Evolutionary conservation across 2,113 vertebrate species (phyloP), one percentile per base, ranked within the genome.

Genomic region (Nannobrachium achirus): DNA sequence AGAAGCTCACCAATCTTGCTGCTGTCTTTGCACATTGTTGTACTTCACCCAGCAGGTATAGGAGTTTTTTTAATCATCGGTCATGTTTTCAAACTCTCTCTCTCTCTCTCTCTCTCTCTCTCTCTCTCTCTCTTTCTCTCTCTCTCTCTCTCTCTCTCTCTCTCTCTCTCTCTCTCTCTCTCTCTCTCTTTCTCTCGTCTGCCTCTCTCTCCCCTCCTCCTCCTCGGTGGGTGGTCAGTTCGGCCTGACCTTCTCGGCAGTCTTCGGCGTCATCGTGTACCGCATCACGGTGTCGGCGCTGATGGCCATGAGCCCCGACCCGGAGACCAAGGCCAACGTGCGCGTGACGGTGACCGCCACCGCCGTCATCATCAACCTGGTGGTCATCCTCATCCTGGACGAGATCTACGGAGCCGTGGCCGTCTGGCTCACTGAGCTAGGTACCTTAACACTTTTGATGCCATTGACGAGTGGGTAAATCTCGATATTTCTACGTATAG

Each of bases 321-420:
- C 94, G 8, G 92, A 92, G 38, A 93, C 89, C 20, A 96, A 93
- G 75, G 90, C 96, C 74, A 99, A 97, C 0, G 93, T 95, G 2
- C 93, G 96, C 0, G 94, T 95, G 56, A 99, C 95, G 0, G 97
- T 99, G 66, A 95, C 96, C 0, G 94, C 98, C 0, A 99, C 98
- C 0, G 96, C 97, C 0, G 97, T 99, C 89, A 93, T 99, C 92
- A 97, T 99, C 75, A 99, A 99, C 90, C 91, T 99, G 0, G 91
- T 99, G 59, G 95, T 97, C 57, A 98, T 99, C 80, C 96, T 99
- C 55, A 94, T 99, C 76, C 92, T 99, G 1, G 97, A 99, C 1
- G 97, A 99, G 82, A 98, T 99, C 83, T 99, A 99, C 0, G 98
- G 97, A 0, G 85, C 90, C 0, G 96, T 99, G 79, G 97, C 98